A percentile compares a stretch with the other conserved stretches of the same genome.
These are phyloP conservation scores for Condylostylus longicornis DNA, from an alignment of 1,140 invertebrate genomes.

Conservation along the genomic window DNA sequence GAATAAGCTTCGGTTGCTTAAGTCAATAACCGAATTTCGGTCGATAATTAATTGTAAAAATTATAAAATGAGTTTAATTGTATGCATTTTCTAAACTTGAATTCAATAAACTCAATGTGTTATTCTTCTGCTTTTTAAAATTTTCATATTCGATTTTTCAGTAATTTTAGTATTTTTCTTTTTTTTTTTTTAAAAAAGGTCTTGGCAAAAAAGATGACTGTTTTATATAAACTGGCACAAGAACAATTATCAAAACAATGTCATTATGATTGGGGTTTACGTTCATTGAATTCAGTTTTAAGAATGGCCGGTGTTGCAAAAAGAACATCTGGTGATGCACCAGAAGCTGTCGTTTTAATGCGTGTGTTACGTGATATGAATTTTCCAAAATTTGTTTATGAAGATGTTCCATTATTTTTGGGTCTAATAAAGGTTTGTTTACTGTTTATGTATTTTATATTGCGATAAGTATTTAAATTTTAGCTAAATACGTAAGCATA, in stretches of 20 bases:
- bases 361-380: constrained; percentile 81
- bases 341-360: constrained; percentile 77
- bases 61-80: too few relatives aligned
- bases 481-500: too few relatives aligned
- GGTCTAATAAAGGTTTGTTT: constrained; percentile 50
- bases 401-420: constrained; percentile 78
- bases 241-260: constrained; percentile 82
- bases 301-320: constrained; percentile 79
- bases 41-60: too few relatives aligned
- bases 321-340: constrained; percentile 52
- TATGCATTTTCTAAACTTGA: too few relatives aligned
- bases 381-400: constrained; percentile 78
- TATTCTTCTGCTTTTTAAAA: background rate
- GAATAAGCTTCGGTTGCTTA: too few relatives aligned
- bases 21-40: too few relatives aligned
- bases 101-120: too few relatives aligned
- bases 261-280: constrained; percentile 87
- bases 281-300: constrained; percentile 73
- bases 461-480: too few relatives aligned
- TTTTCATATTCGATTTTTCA: background rate
- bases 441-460: too few relatives aligned
- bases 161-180: constrained; percentile 5
- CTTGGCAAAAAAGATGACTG: constrained; percentile 84
- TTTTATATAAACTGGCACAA: constrained; percentile 66
- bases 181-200: constrained; percentile 32